These are phyloP conservation scores for roundworm (Caenorhabditis elegans) DNA, from an alignment of 1,140 invertebrate genomes.

Conservation along the genomic window WBcel235 BX284606.5:6571001-6571500, in stretches of 20 bases:
- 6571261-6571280: not conserved
- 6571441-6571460: not conserved
- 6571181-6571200: not conserved
- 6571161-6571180: too few relatives aligned
- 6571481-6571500: not conserved
- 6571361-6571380: conserved; percentile 26
- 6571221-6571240: conserved; percentile 19
- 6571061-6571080: too few relatives aligned
- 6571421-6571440: conserved; percentile 17
- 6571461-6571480: conserved; percentile 22
- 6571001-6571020: too few relatives aligned
- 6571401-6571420: conserved; percentile 9
- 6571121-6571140: too few relatives aligned
- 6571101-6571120: too few relatives aligned
- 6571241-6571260: conserved; percentile 23
- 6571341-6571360: conserved; percentile 25
- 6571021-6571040: too few relatives aligned
- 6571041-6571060: too few relatives aligned
- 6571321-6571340: conserved; percentile 31
- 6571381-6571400: not conserved
- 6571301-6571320: not conserved
- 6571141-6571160: not conserved
- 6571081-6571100: too few relatives aligned
- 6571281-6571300: not conserved
- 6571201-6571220: not conserved